Base-by-base conservation (phyloP, 1,140 invertebrate genomes). In the Listronotus oregonensis region DNA sequence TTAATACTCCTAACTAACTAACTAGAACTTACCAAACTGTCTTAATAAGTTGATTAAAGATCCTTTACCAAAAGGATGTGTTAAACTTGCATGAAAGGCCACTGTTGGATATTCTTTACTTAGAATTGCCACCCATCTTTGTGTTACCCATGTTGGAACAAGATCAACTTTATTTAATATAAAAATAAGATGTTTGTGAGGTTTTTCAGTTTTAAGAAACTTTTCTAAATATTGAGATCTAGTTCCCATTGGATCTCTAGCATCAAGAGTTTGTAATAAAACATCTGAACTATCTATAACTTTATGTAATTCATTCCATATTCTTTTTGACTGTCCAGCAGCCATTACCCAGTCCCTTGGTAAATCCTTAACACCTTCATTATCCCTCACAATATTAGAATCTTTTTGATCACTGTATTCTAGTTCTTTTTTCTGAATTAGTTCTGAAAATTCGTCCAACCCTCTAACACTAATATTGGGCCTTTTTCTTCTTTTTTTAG, bases 231-330 rank as follows among this genome's bases (percentile, higher is more conserved):
- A 92, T 49, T 91, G 88, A 70, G 94, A 97, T 63, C 97, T 85
- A 1, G 97, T 99, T 5, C 97, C 97, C 81, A 94, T 84, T 0
- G 96, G 96, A 85, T 99, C 94, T 67, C 97, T 84, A 0, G 96
- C 95, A 86, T 98, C 96, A 46, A 99, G 80, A 6, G 95, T 87
- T 85, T 99, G 94, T 12, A 99, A 80, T 18, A 99, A 79, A 7
- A 99, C 96, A 86, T 99, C 97, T 1, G 96, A 97, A 8, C 97
- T 99, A 81, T 99, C 98, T 49, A 99, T 91, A 9, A 99, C 96
- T 87, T 99, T 99, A 78, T 99, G 98, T 7, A 99, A 80, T 80
- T 99, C 98, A 83, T 97, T 97, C 97, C 98, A 99, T 74, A 99
- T 97, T 72, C 98, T 85, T 82, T 89, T 97, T 73, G 96, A 98